phyloP scores from a whole-genome alignment of 2,888 invertebrate species.

The Notodonta ziczac region DNA sequence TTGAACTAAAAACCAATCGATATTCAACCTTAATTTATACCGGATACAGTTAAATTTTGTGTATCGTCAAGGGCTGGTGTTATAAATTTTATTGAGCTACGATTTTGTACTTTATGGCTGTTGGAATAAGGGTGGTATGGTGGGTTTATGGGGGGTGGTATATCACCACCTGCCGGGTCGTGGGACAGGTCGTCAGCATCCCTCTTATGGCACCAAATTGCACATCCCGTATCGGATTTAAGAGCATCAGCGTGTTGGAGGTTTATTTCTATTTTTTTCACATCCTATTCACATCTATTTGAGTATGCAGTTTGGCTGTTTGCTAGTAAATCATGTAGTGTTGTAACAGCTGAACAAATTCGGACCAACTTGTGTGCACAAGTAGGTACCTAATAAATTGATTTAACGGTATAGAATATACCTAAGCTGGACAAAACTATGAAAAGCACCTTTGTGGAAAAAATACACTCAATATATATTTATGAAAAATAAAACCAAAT shows the following conservation, averaged over 20 bases:
- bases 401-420: no score
- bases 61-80: neutral
- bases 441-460: no score
- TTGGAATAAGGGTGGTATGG: conserved; percentile 24
- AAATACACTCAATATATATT: no score
- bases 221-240: conserved; percentile 64
- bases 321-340: neutral
- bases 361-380: neutral
- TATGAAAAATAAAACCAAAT: no score
- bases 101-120: conserved; percentile 20
- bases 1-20: conserved; percentile 10
- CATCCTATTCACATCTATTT: neutral
- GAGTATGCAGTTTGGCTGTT: neutral
- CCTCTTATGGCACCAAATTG: conserved; percentile 73
- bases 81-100: neutral
- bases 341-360: conserved; percentile 2
- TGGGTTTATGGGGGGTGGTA: conserved; percentile 36
- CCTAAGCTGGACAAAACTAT: no score
- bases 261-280: conserved; percentile 2
- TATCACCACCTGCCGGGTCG: conserved; percentile 77
- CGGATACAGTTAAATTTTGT: conserved; percentile 18
- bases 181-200: conserved; percentile 78
- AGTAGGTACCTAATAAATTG: no score
- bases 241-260: conserved; percentile 13
- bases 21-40: conserved; percentile 17